phyloP scores from a whole-genome alignment of 2,797 vertebrate genomes.

The Alosa sapidissima region DNA sequence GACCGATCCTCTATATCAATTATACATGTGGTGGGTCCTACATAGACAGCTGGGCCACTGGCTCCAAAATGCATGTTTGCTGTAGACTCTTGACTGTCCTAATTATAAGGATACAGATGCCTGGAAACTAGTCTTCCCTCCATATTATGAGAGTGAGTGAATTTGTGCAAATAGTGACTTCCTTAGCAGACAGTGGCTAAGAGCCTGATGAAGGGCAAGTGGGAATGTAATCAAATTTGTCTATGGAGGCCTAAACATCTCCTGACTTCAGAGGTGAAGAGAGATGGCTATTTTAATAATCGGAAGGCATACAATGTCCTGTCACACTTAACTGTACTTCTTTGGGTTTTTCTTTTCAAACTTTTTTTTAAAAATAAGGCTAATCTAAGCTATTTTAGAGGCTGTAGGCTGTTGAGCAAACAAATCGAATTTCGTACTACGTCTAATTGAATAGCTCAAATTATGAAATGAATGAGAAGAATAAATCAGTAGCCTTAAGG shows the following conservation, averaged over 20 bases:
- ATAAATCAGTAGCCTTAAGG: not conserved
- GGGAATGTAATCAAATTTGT: not conserved
- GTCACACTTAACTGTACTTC: not conserved
- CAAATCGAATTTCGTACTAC: not conserved
- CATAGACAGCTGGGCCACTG: slow-evolving; percentile 10
- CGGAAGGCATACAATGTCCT: not conserved
- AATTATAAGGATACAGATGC: not conserved
- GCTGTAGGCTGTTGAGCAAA: not conserved
- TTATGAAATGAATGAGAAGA: not conserved
- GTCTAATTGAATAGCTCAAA: not conserved
- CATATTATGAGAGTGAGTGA: not conserved
- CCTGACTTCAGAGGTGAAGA: not conserved
- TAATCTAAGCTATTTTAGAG: not conserved
- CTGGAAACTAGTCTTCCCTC: not conserved
- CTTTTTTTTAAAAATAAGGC: no score
- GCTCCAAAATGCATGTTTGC: not conserved
- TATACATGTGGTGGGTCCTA: slow-evolving; percentile 49
- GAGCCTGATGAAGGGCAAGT: not conserved
- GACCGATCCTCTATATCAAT: slow-evolving; percentile 46
- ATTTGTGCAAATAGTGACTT: slow-evolving; percentile 18
- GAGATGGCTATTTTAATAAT: not conserved
- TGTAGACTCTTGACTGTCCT: not conserved
- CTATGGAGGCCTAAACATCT: not conserved
- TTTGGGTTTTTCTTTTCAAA: not conserved
- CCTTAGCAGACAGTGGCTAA: not conserved